Conservation (phyloP, 2,888 invertebrate species). For the Galerucella nymphaeae region DNA sequence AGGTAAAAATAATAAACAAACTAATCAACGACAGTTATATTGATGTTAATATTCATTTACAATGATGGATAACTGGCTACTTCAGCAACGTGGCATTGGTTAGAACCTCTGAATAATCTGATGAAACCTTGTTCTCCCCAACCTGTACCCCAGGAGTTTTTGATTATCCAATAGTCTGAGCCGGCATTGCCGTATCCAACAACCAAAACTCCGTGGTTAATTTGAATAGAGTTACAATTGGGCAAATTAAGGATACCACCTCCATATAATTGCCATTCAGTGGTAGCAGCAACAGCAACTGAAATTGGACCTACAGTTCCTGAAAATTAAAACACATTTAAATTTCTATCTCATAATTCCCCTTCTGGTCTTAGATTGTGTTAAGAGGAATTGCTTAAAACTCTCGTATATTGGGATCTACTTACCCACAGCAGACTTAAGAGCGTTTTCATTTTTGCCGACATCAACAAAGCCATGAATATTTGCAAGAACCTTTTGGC, state of each 20-base stretch:
- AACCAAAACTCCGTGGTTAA: slow-evolving; percentile 82
- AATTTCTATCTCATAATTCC: too few relatives aligned
- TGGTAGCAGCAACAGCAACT: slow-evolving; percentile 85
- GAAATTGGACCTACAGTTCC: slow-evolving; percentile 86
- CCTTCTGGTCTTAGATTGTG: too few relatives aligned
- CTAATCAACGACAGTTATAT: neutral
- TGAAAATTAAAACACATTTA: slow-evolving; percentile 58
- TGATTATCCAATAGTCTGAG: slow-evolving; percentile 69
- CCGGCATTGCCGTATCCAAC: slow-evolving; percentile 78
- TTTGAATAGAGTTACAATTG: slow-evolving; percentile 73
- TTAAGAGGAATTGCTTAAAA: neutral
- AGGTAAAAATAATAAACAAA: neutral
- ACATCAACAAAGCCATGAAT: neutral
- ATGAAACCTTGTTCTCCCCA: slow-evolving; percentile 54
- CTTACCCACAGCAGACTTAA: slow-evolving; percentile 14
- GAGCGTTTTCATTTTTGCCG: neutral
- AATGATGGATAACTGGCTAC: neutral
- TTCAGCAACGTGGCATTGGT: slow-evolving; percentile 76
- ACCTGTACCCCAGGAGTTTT: slow-evolving; percentile 67
- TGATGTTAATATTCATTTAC: neutral
- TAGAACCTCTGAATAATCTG: slow-evolving; percentile 59
- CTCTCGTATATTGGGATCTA: neutral
- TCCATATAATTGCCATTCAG: slow-evolving; percentile 81
- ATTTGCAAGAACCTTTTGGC: neutral
- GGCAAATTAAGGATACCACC: slow-evolving; percentile 81